Base-by-base conservation (phyloP, 2,888 invertebrate species). In the Pristionchus mayeri region DNA sequence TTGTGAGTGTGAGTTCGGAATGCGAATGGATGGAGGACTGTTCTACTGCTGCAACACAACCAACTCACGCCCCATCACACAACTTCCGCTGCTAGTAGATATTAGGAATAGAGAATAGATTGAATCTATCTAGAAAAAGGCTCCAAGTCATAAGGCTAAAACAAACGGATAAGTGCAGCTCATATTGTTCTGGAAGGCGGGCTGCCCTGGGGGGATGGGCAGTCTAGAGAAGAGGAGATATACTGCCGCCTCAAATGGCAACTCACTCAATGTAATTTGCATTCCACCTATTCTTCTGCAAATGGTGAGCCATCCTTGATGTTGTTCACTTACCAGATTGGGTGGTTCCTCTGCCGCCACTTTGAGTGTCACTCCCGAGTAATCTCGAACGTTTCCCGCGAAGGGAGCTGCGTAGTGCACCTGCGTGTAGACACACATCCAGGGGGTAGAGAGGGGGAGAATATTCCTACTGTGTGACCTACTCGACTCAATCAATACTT, bases 1-100 rank as follows among this genome's bases (percentile, higher is more conserved):
- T 92, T 91, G 90, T 95, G 95, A 0, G 95, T 94, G 90, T 95
- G 95, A 13, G 94, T 94, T 76, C 95, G 93, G 92, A 93, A 95
- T 2, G 94, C 95, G 92, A 95, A 95, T 9, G 94, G 93, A 88
- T 94, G 92, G 57, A 95, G 93, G 3, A 93, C 92, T 0, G 91
- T 88, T 11, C 88, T 87, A 40, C 93, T 92, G n/a, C 83, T 83
- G 71, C 24, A 71, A 83, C 13, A n/a, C 3, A n/a, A 60, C 37
- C 0, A 40, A 63, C n/a, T n/a, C n/a, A 30, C 34, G 30, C 34
- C 30, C 34, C 24, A 18, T 18, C 48, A 21, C 21, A 76, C 13
- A 40, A 18, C n/a, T 40, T 40, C 48, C 4, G 27, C 24, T n/a
- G n/a, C n/a, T n/a, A n/a, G n/a, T n/a, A n/a, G n/a, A n/a, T n/a